Evolutionary conservation across 2,797 vertebrate genomes (phyloP), one percentile per base, ranked within the genome.

Genomic region (Chromobotia macracanthus): DNA sequence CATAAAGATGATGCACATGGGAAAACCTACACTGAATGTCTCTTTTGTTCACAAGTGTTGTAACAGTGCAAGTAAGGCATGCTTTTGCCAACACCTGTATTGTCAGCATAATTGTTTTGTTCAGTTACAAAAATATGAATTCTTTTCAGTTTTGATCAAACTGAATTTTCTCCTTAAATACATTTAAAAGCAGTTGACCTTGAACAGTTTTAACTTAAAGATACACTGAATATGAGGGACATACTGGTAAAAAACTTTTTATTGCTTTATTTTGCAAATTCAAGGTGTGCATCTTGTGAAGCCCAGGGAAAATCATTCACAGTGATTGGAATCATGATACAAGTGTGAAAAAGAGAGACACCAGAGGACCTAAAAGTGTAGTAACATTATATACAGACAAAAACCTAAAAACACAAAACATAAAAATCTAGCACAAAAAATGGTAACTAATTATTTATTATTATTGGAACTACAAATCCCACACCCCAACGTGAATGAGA

Each of bases 271-370:
- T 70, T 65, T 61, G 51, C 58, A 38, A 38, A 38, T 38, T 38
- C 35, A 38, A 38, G 35, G 8, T 38, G 35, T 6, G 8, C 35
- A 38, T 38, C 35, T 38, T 38, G 35, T 8, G 8, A 38, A 38
- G 6, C 35, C 35, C 6, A 38, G 8, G 35, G 8, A 8, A 38
- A 38, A 38, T 38, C 18, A 63, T 63, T 19, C 21, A 74, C 66
- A 80, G 78, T 76, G 56, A 77, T 78, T 86, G 80, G 81, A 82
- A 82, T 80, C 80, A 79, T 55, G 60, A 38, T 38, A 80, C 76
- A 81, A 80, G 23, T 65, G 87, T 90, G 90, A 91, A 89, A 92
- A 92, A 91, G 86, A 93, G 91, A 93, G 88, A 94, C 90, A 91
- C 81, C 87, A 82, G 81, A 88, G 87, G 85, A 89, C 75, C 50